Conservation (phyloP, 2,888 invertebrate species). For the Phymatocera aterrima region DNA sequence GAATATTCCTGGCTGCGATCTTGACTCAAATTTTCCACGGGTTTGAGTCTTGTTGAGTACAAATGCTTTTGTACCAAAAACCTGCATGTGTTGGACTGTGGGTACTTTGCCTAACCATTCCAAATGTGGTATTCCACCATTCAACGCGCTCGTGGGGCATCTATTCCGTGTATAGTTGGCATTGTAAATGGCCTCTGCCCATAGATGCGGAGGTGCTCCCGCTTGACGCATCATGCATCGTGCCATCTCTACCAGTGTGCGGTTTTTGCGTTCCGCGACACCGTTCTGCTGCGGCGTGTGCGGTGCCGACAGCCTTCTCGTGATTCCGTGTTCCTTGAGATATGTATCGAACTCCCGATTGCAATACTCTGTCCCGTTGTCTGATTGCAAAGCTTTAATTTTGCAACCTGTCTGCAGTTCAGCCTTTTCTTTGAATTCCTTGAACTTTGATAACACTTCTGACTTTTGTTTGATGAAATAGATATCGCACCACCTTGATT, state of each 20-base stretch:
- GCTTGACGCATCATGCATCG: conserved; percentile 45
- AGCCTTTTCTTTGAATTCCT: conserved; percentile 50
- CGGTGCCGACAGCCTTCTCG: conserved; percentile 56
- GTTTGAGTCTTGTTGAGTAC: conserved; percentile 21
- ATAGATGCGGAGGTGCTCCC: neutral
- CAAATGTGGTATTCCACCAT: neutral
- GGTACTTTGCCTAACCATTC: neutral
- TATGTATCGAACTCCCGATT: conserved; percentile 55
- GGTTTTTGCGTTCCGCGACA: conserved; percentile 59
- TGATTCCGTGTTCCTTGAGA: conserved; percentile 57
- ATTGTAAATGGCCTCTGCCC: neutral
- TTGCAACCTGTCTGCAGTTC: conserved; percentile 52
- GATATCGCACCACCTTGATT: conserved; percentile 54
- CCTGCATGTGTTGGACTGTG: neutral
- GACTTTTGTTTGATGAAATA: conserved; percentile 53
- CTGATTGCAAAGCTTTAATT: conserved; percentile 55
- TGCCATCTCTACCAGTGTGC: conserved; percentile 54
- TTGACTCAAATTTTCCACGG: conserved; percentile 40
- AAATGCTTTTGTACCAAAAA: conserved; percentile 13
- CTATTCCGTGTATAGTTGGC: neutral
- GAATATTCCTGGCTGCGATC: conserved; percentile 35
- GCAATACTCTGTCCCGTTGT: conserved; percentile 56
- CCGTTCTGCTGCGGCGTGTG: conserved; percentile 65
- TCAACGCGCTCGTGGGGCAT: neutral
- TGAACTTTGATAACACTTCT: conserved; percentile 51